phyloP scores from a whole-genome alignment of 1,140 invertebrate species.

The Drosophila pectinifera region DNA sequence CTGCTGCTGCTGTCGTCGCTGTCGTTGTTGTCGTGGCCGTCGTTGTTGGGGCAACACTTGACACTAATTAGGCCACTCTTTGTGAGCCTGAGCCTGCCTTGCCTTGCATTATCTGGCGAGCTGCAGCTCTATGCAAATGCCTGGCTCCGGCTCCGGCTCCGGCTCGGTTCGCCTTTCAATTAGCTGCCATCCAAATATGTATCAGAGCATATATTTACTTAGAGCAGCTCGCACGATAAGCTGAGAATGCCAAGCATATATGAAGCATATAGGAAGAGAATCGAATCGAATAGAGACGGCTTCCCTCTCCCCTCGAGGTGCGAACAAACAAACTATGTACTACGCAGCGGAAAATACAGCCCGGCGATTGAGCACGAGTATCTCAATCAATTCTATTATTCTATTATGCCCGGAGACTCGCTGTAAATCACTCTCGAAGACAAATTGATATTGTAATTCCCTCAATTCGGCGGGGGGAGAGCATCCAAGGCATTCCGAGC shows the following conservation, averaged over 20 bases:
- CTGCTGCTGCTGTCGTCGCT: constrained; percentile 8
- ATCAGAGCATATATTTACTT: constrained; percentile 65
- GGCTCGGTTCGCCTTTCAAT: constrained; percentile 74
- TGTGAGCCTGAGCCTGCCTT: constrained; percentile 59
- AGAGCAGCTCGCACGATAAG: constrained; percentile 15
- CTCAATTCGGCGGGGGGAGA: constrained; percentile 2
- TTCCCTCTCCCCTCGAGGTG: constrained; percentile 30
- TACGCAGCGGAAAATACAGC: constrained; percentile 26
- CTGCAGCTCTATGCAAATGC: no score
- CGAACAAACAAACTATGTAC: constrained; percentile 59
- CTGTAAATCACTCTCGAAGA: constrained; percentile 48
- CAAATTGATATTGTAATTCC: constrained; percentile 54
- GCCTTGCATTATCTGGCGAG: constrained; percentile 66
- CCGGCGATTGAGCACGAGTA: constrained; percentile 13
- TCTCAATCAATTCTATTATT: constrained; percentile 43
- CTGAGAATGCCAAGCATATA: constrained; percentile 52
- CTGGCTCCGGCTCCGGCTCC: no score
- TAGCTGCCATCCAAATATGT: constrained; percentile 69
- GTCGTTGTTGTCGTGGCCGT: constrained; percentile 35
- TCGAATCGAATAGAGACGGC: constrained; percentile 53
- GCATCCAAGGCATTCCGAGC: constrained; percentile 9
- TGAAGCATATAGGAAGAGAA: constrained; percentile 75
- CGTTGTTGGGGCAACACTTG: constrained; percentile 76
- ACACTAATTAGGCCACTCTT: constrained; percentile 83
- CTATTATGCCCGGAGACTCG: constrained; percentile 29